Percentiles rank a stretch among this genome's conserved stretches.
Conservation (phyloP, 2,113 vertebrate species). For the Ellobius talpinus region DNA sequence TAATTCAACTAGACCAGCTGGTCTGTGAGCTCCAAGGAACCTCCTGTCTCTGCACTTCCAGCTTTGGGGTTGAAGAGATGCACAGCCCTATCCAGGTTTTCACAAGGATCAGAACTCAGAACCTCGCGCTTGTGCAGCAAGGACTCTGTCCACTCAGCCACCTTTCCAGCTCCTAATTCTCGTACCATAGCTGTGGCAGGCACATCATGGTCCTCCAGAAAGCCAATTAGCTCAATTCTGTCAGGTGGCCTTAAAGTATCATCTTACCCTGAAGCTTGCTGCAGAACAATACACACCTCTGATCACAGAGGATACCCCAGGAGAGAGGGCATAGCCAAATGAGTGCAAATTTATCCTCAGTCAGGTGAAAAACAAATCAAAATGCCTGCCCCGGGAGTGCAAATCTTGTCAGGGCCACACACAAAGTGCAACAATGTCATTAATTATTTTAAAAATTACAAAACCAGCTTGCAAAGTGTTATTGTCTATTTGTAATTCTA, state of each 20-base stretch:
- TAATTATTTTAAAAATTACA: conserved; percentile 13
- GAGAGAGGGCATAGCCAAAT: background rate
- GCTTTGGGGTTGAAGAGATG: background rate
- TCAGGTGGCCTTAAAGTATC: background rate
- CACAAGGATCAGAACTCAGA: background rate
- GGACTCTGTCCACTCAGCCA: background rate
- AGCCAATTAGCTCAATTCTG: background rate
- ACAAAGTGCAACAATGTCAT: background rate
- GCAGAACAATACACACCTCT: background rate
- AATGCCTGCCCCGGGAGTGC: background rate
- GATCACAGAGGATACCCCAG: conserved; percentile 10
- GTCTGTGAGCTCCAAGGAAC: background rate
- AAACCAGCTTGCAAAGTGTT: background rate
- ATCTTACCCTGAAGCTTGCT: background rate
- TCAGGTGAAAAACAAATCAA: background rate
- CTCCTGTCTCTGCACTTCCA: no score
- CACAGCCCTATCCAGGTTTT: background rate
- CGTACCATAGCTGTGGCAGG: background rate
- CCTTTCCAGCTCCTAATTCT: background rate
- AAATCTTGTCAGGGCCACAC: background rate
- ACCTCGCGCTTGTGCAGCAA: background rate
- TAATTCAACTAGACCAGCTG: background rate
- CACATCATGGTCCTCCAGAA: background rate
- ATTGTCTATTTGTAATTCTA: conserved; percentile 42
- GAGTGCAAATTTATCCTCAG: background rate